A percentile compares a stretch with the other conserved stretches of the same genome.
phyloP scores from a whole-genome alignment of 2,797 vertebrate species.

The Tapirus indicus region DNA sequence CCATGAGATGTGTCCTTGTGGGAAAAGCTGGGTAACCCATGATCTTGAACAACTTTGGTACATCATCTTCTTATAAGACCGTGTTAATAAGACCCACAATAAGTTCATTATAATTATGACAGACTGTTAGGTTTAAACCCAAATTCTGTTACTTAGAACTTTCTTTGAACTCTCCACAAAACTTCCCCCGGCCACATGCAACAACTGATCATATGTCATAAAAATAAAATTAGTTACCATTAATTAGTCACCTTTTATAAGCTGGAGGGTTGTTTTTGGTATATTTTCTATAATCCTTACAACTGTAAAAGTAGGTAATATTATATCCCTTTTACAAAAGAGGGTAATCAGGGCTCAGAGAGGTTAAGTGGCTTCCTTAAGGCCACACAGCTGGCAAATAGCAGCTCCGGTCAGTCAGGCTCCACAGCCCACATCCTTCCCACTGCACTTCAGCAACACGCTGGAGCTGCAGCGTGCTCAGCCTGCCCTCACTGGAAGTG shows the following conservation, averaged over 20 bases:
- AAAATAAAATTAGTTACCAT: neutral
- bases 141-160: neutral
- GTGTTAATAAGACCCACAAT: neutral
- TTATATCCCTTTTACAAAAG: neutral
- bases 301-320: neutral
- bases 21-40: neutral
- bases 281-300: neutral
- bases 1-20: neutral
- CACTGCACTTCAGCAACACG: accelerated
- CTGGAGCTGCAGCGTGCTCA: accelerated
- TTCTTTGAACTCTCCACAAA: neutral
- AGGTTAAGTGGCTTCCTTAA: neutral
- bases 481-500: neutral
- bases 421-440: neutral
- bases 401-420: neutral
- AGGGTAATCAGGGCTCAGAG: neutral
- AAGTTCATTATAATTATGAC: neutral
- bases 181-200: neutral
- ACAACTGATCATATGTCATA: neutral
- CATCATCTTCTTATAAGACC: neutral
- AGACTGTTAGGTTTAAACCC: neutral
- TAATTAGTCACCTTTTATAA: neutral
- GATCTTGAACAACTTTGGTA: neutral
- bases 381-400: neutral
- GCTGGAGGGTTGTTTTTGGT: neutral